phyloP scores from a whole-genome alignment of 1,140 invertebrate species.

The Drosophila erecta region DNA sequence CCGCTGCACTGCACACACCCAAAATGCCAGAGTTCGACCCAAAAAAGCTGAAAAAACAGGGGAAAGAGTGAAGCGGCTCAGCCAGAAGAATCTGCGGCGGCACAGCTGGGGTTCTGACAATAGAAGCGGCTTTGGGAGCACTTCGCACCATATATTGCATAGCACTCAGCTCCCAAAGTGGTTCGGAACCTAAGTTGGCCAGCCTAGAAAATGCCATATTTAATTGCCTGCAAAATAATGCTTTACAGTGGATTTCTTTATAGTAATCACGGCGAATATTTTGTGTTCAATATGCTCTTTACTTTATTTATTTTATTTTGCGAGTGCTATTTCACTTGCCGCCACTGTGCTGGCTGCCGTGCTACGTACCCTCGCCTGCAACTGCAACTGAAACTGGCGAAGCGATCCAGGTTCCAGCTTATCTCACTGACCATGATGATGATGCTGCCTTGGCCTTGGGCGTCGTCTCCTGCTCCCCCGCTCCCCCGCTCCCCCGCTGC shows the following conservation, averaged over 20 bases:
- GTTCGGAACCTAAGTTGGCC: too few relatives aligned
- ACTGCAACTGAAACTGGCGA: constrained; percentile 30
- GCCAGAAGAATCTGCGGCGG: constrained; percentile 28
- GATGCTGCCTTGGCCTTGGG: constrained; percentile 75
- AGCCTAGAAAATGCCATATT: too few relatives aligned
- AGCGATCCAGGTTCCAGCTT: constrained; percentile 36
- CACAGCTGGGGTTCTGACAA: not conserved
- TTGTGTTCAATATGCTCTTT: too few relatives aligned
- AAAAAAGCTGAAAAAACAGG: constrained; percentile 8
- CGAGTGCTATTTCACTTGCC: not conserved
- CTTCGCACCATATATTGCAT: too few relatives aligned
- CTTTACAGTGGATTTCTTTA: too few relatives aligned
- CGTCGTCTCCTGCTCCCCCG: constrained; percentile 33
- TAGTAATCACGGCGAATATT: too few relatives aligned
- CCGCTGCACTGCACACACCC: constrained; percentile 57
- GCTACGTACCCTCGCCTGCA: constrained; percentile 57
- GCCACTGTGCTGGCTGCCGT: constrained; percentile 51
- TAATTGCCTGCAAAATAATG: too few relatives aligned
- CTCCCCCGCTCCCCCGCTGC: not conserved
- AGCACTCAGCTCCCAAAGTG: too few relatives aligned
- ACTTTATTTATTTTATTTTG: not conserved
- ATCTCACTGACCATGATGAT: constrained; percentile 49
- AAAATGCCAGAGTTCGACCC: constrained; percentile 68
- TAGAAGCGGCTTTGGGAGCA: not conserved
- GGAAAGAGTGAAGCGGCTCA: constrained; percentile 10